phyloP scores from a whole-genome alignment of 2,113 vertebrate genomes.

The Pterocles orientalis region DNA sequence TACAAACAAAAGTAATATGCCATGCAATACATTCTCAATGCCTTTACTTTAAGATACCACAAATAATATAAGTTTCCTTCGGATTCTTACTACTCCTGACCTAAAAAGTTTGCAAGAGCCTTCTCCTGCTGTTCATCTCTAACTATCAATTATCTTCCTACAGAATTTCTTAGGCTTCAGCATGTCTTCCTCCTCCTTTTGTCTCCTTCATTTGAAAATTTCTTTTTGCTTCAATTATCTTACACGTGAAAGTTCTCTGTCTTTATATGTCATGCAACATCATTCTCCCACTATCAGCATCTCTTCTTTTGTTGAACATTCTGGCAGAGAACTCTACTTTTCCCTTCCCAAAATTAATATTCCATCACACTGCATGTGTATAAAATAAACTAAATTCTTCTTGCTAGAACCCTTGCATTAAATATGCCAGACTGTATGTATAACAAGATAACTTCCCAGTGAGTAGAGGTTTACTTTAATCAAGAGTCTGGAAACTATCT shows the following conservation, averaged over 20 bases:
- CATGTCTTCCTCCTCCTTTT: neutral
- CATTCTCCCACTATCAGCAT: neutral
- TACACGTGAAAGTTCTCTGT: neutral
- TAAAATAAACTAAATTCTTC: neutral
- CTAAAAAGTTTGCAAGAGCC: neutral
- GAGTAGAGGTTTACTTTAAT: neutral
- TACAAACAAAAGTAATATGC: neutral
- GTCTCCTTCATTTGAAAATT: neutral
- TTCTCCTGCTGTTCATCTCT: neutral
- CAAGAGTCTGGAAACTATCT: neutral
- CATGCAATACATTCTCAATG: neutral
- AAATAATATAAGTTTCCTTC: neutral
- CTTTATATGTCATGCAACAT: neutral
- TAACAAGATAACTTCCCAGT: neutral
- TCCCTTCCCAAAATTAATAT: neutral
- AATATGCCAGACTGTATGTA: neutral
- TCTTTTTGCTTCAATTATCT: neutral
- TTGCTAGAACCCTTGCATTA: neutral
- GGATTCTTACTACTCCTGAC: neutral
- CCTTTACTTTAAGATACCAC: neutral
- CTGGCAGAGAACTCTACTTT: neutral
- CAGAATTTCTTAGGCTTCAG: neutral
- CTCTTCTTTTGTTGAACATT: neutral
- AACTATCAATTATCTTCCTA: neutral
- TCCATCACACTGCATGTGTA: neutral